phyloP scores from a whole-genome alignment of 2,797 vertebrate genomes.

The Eptatretus atami region DNA sequence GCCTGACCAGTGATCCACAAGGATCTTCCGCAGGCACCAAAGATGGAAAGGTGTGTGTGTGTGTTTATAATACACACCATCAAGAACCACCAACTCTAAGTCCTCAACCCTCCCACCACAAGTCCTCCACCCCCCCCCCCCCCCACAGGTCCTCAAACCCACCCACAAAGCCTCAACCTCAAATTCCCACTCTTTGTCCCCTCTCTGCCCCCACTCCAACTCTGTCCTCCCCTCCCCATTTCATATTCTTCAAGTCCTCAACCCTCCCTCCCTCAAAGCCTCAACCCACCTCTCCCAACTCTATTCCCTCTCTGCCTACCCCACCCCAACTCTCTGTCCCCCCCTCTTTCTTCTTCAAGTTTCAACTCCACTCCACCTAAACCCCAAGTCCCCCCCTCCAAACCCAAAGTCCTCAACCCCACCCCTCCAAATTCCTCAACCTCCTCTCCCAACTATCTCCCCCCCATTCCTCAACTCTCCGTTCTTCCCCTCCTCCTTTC shows the following conservation, averaged over 20 bases:
- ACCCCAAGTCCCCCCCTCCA: neutral
- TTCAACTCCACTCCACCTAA: neutral
- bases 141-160: neutral
- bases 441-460: neutral
- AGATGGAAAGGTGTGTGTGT: too few species aligned
- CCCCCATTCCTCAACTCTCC: neutral
- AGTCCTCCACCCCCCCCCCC: neutral
- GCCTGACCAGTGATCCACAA: too few species aligned
- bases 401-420: neutral
- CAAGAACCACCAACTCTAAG: neutral
- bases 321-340: neutral
- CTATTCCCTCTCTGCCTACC: neutral
- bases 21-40: too few species aligned
- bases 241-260: neutral
- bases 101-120: neutral
- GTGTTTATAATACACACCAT: neutral
- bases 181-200: neutral
- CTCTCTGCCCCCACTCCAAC: neutral
- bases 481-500: neutral
- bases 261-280: neutral
- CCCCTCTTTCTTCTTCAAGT: neutral
- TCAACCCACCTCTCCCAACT: neutral
- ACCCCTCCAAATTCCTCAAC: neutral
- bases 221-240: neutral
- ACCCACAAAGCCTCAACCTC: neutral